These are phyloP conservation scores for Peromyscus maniculatus DNA, from an alignment of 2,113 vertebrate species.

Conservation along the genomic window DNA sequence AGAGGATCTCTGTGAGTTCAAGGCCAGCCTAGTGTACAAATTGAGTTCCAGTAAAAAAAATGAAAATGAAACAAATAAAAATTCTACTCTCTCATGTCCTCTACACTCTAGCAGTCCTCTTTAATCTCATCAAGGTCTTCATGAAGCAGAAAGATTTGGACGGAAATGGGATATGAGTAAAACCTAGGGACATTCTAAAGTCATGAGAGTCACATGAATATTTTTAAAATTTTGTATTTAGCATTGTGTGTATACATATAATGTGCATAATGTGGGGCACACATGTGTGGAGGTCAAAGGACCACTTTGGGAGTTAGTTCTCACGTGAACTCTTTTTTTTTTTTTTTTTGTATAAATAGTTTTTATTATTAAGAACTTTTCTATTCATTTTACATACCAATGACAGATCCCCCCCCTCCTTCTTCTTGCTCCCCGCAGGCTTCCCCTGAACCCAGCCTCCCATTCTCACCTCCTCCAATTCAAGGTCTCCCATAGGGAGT, in stretches of 20 bases:
- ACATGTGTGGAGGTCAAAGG: neutral
- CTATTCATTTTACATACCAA: too few relatives aligned
- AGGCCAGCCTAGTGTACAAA: too few relatives aligned
- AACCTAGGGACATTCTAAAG: neutral
- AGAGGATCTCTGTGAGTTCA: too few relatives aligned
- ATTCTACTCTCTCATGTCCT: neutral
- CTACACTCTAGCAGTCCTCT: neutral
- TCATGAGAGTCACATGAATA: neutral
- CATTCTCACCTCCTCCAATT: too few relatives aligned
- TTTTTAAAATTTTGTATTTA: neutral
- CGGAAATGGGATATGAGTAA: neutral
- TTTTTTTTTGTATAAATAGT: too few relatives aligned
- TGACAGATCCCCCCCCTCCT: too few relatives aligned
- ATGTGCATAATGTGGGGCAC: neutral
- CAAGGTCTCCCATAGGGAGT: too few relatives aligned
- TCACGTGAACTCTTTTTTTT: too few relatives aligned
- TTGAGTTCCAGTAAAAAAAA: too few relatives aligned
- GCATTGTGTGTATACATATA: neutral
- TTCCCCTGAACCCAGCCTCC: too few relatives aligned
- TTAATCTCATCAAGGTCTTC: neutral
- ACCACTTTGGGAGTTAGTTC: neutral
- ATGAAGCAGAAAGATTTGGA: neutral
- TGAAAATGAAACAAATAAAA: neutral
- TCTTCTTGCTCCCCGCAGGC: too few relatives aligned
- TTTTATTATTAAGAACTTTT: too few relatives aligned